A percentile compares a stretch with the other conserved stretches of the same genome.
phyloP scores from a whole-genome alignment of 2,797 vertebrate species.

The Diglossa cyanea region DNA sequence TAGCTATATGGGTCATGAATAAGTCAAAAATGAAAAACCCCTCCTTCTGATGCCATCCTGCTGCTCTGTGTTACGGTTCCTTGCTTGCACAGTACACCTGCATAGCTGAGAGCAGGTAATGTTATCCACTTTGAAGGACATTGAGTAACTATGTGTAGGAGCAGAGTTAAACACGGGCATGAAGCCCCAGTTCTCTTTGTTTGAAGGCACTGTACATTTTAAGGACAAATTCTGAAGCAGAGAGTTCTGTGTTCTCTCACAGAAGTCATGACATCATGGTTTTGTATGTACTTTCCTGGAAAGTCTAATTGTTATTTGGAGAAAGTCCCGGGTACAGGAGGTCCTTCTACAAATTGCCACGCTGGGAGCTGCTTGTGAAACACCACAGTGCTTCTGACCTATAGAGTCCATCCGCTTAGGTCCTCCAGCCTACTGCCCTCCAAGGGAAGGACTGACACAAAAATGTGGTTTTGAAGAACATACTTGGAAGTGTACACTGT shows the following conservation, averaged over 20 bases:
- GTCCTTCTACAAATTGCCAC: not conserved
- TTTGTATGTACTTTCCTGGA: not conserved
- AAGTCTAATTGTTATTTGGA: not conserved
- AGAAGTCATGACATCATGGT: not conserved
- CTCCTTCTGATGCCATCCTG: not conserved
- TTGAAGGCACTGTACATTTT: not conserved
- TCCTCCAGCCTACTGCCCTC: not conserved
- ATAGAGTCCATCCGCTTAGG: not conserved
- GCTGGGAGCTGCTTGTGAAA: not conserved
- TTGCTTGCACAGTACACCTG: not conserved
- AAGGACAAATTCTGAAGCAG: not conserved
- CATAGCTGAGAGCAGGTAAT: not conserved
- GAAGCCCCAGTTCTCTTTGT: not conserved
- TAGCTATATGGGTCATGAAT: not conserved
- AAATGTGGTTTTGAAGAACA: not conserved
- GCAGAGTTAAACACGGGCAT: not conserved
- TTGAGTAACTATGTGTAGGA: not conserved
- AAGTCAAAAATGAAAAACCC: not conserved
- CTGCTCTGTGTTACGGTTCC: not conserved
- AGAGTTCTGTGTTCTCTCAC: not conserved
- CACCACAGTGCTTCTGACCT: not conserved
- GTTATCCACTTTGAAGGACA: not conserved
- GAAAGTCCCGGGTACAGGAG: not conserved
- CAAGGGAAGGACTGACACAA: not conserved
- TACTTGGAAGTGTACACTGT: fast-evolving